phyloP scores from a whole-genome alignment of 2,113 vertebrate species.

The Origma solitaria region DNA sequence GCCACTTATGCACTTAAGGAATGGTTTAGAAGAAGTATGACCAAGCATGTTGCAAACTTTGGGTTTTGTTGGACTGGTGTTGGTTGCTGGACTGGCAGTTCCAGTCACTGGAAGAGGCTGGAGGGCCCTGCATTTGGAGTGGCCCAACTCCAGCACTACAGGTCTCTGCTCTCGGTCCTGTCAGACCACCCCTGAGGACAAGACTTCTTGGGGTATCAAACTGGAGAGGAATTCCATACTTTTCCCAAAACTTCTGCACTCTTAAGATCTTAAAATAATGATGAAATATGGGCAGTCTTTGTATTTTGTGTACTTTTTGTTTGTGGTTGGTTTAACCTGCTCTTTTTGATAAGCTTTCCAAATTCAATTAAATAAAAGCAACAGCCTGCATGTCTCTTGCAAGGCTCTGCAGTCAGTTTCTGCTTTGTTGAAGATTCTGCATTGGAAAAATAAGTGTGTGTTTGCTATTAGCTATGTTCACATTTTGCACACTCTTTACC shows the following conservation, averaged over 20 bases:
- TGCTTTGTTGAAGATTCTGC: background rate
- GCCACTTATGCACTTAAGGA: rapidly evolving
- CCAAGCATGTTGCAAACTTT: rapidly evolving
- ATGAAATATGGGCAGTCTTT: background rate
- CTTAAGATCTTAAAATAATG: background rate
- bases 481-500: background rate
- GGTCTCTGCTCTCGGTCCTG: rapidly evolving
- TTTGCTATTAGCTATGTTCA: background rate
- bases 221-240: background rate
- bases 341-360: background rate
- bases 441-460: background rate
- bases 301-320: background rate
- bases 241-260: background rate
- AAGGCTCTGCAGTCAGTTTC: background rate
- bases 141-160: rapidly evolving
- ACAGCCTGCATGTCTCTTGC: background rate
- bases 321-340: background rate
- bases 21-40: background rate
- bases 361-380: background rate
- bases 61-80: background rate
- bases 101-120: background rate
- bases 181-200: rapidly evolving
- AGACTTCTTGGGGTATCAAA: background rate
- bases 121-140: background rate
- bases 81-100: background rate